A percentile compares a stretch with the other conserved stretches of the same genome.
phyloP scores from a whole-genome alignment of 2,888 invertebrate genomes.

The Rhopalosiphum nymphaeae region DNA sequence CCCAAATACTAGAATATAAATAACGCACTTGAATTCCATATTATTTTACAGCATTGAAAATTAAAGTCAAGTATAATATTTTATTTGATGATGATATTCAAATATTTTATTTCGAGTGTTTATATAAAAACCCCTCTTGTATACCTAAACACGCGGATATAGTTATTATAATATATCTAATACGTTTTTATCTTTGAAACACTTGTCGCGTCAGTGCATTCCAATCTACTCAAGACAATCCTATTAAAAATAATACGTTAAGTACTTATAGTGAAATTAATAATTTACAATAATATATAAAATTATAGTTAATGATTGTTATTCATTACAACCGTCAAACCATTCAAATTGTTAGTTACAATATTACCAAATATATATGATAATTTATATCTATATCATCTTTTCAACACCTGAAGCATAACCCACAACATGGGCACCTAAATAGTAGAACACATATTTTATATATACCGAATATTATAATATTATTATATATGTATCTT shows the following conservation, averaged over 20 bases:
- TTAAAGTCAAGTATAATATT: not conserved
- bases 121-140: not conserved
- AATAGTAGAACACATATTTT: too few relatives aligned
- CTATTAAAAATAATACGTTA: too few relatives aligned
- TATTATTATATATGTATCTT: not conserved
- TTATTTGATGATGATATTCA: not conserved
- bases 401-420: too few relatives aligned
- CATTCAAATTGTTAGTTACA: too few relatives aligned
- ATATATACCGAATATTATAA: not conserved
- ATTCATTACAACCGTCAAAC: too few relatives aligned
- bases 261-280: too few relatives aligned
- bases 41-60: not conserved
- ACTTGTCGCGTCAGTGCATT: not conserved
- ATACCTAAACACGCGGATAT: not conserved
- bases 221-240: not conserved
- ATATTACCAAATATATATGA: too few relatives aligned
- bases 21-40: not conserved
- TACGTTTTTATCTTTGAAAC: not conserved
- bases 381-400: too few relatives aligned
- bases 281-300: too few relatives aligned
- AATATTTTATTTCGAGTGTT: conserved; percentile 2
- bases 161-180: not conserved
- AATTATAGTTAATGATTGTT: too few relatives aligned
- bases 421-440: too few relatives aligned
- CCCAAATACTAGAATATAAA: not conserved